Percentiles rank a stretch among this genome's conserved stretches.
These are phyloP conservation scores for Magallana ariakensis DNA, from an alignment of 1,140 invertebrate species.

Conservation along the genomic window DNA sequence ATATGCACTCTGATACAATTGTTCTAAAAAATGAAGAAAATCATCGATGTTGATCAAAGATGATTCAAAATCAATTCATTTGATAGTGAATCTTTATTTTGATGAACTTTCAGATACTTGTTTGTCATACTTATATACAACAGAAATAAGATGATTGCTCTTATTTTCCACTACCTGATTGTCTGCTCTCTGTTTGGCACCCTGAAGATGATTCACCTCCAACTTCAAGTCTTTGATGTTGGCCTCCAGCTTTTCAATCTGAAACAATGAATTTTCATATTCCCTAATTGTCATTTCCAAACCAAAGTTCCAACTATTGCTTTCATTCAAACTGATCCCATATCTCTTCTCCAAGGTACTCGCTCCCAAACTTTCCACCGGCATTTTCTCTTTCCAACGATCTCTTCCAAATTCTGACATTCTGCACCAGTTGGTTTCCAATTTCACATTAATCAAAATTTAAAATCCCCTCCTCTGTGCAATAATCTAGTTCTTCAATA, in stretches of 20 bases:
- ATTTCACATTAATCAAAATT: slow-evolving; percentile 12
- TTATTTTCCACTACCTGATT: slow-evolving; percentile 59
- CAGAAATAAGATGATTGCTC: not conserved
- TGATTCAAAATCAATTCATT: too few species aligned
- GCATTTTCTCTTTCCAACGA: slow-evolving; percentile 18
- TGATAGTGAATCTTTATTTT: too few species aligned
- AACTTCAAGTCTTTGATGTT: slow-evolving; percentile 70
- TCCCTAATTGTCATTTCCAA: slow-evolving; percentile 61
- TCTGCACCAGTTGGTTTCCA: slow-evolving; percentile 1
- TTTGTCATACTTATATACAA: not conserved
- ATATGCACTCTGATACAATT: too few species aligned
- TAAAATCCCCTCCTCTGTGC: not conserved
- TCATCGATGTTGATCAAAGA: too few species aligned
- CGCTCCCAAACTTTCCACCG: slow-evolving; percentile 16
- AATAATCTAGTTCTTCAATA: not conserved
- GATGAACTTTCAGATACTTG: too few species aligned
- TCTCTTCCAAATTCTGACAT: slow-evolving; percentile 24
- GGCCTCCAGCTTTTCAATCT: slow-evolving; percentile 75
- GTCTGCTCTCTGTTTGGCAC: slow-evolving; percentile 68
- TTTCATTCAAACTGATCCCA: slow-evolving; percentile 14
- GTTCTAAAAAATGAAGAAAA: too few species aligned
- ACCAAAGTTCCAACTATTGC: slow-evolving; percentile 50
- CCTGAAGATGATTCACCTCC: slow-evolving; percentile 70
- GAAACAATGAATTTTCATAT: slow-evolving; percentile 68
- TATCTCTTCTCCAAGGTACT: slow-evolving; percentile 29